Evolutionary conservation across 2,113 vertebrate species (phyloP).

Genomic region (Odocoileus hemionus): DNA sequence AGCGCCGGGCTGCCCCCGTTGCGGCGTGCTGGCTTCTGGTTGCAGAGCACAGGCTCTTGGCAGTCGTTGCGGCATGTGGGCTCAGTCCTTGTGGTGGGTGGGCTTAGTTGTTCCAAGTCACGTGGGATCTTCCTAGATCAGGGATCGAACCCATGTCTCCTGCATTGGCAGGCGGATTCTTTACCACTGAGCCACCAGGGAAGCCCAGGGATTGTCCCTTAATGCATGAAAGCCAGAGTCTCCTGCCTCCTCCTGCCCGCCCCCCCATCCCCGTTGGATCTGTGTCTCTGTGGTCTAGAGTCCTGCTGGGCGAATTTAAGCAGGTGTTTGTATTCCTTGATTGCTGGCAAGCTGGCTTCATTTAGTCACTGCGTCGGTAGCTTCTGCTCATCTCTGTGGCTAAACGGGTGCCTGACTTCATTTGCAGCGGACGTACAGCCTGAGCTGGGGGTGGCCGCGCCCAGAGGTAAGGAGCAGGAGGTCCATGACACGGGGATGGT

Average conservation of each 20-base stretch:
- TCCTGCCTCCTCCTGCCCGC: not conserved
- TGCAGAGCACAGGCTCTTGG: not conserved
- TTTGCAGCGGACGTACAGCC: conserved; percentile 49
- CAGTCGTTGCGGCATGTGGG: not conserved
- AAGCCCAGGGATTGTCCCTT: not conserved
- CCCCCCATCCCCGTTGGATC: fast-evolving
- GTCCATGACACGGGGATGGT: not conserved
- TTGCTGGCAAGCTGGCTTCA: not conserved
- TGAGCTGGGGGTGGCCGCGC: not conserved
- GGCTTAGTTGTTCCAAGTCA: not conserved
- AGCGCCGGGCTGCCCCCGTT: not conserved
- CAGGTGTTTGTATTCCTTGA: not conserved
- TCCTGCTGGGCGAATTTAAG: not conserved
- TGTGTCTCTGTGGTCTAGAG: not conserved
- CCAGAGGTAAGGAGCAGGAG: conserved; percentile 69
- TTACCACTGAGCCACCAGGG: not conserved
- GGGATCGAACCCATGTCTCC: not conserved
- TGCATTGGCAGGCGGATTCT: not conserved
- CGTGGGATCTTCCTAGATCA: not conserved
- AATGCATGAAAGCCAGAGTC: fast-evolving
- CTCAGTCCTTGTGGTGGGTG: not conserved
- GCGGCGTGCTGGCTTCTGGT: not conserved
- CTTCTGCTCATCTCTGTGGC: fast-evolving
- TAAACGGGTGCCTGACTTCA: not conserved
- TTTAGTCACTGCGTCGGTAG: fast-evolving